These are phyloP conservation scores for Galerucella pusilla DNA, from an alignment of 2,888 invertebrate species.

Conservation along the genomic window DNA sequence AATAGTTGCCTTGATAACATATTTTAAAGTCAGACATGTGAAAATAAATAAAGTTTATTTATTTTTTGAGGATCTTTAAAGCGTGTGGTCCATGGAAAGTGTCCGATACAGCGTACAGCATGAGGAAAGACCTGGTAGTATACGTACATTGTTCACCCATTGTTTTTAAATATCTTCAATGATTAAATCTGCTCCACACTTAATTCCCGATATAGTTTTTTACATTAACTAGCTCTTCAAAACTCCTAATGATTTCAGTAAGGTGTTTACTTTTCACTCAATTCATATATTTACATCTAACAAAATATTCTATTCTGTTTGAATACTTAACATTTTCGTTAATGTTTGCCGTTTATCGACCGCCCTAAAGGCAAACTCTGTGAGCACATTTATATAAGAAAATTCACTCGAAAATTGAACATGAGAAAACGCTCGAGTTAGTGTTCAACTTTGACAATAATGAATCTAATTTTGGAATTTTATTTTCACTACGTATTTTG, in stretches of 20 bases:
- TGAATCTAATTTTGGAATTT: constrained; percentile 5
- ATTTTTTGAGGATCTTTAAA: no score
- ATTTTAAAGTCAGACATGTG: no score
- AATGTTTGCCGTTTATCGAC: not conserved
- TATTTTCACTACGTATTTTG: not conserved
- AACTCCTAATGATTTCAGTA: not conserved
- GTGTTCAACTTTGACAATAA: not conserved
- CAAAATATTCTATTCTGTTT: not conserved
- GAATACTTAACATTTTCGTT: not conserved
- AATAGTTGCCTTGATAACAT: no score
- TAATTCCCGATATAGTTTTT: not conserved
- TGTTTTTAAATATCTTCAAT: no score
- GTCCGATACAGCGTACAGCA: no score
- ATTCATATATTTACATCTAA: not conserved
- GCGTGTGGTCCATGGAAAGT: no score
- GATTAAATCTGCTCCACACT: no score
- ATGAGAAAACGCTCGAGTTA: not conserved
- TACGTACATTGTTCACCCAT: no score
- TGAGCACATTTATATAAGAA: not conserved
- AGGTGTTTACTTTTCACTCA: not conserved
- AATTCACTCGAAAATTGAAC: not conserved
- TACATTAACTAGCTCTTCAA: not conserved
- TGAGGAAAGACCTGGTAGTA: no score
- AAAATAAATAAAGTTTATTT: no score
- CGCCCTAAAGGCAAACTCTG: not conserved